Percentiles rank a stretch among this genome's conserved stretches.
Evolutionary conservation across 2,888 invertebrate species (phyloP).

Genomic region (Stenodema calcarata): DNA sequence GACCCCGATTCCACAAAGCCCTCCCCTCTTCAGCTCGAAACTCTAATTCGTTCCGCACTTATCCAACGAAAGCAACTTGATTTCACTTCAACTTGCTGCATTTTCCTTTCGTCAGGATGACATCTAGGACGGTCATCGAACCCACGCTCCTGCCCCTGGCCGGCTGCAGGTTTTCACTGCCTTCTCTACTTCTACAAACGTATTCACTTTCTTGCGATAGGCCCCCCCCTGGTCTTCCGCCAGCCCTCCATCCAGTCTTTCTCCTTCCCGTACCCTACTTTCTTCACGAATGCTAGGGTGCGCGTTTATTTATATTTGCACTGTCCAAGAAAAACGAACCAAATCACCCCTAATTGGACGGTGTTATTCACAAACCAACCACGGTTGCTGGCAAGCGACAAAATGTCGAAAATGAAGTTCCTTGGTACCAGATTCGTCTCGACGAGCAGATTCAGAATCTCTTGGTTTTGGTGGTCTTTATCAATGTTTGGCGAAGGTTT

Average conservation of each 20-base stretch:
- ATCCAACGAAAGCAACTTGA: neutral
- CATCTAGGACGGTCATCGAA: neutral
- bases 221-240: neutral
- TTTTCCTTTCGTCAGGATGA: slow-evolving; percentile 2
- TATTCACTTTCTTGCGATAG: neutral
- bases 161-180: neutral
- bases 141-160: neutral
- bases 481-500: too few species aligned
- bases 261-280: neutral
- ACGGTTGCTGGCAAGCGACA: too few species aligned
- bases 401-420: too few species aligned
- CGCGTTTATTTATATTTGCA: neutral
- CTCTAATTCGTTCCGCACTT: neutral
- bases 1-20: neutral
- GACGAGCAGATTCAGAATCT: too few species aligned
- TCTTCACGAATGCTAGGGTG: neutral
- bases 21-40: neutral
- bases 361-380: too few species aligned
- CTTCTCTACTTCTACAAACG: neutral
- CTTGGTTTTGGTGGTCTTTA: too few species aligned
- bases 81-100: neutral
- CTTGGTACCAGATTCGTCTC: too few species aligned
- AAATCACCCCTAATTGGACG: too few species aligned
- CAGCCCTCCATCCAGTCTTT: neutral
- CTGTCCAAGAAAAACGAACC: neutral